A percentile compares a stretch with the other conserved stretches of the same genome.
Evolutionary conservation across 2,797 vertebrate genomes (phyloP).

Genomic region (Glossophaga mutica): DNA sequence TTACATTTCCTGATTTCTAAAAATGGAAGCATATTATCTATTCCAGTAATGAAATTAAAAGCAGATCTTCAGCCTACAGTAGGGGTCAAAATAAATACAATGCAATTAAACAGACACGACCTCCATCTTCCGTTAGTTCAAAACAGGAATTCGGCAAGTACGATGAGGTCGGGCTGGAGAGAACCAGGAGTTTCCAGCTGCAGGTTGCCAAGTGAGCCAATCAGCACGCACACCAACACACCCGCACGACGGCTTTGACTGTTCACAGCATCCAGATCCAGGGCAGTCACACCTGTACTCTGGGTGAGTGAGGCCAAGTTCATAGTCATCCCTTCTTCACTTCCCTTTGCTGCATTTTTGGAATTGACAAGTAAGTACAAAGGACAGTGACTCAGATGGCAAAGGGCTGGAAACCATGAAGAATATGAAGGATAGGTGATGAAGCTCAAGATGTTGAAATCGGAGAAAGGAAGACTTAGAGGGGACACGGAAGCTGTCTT

Average conservation of each 20-base stretch:
- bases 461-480: conserved; percentile 5
- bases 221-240: neutral
- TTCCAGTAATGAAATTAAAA: neutral
- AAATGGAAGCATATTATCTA: neutral
- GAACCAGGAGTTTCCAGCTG: neutral
- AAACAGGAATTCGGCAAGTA: neutral
- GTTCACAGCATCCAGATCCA: neutral
- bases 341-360: neutral
- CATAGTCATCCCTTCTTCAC: neutral
- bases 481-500: neutral
- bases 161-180: neutral
- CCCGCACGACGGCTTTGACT: neutral
- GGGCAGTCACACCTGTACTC: neutral
- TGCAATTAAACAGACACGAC: neutral
- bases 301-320: neutral
- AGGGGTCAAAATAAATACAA: conserved; percentile 25
- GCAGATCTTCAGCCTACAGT: neutral
- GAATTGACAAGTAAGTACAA: neutral
- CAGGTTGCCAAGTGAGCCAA: neutral
- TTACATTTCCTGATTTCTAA: neutral
- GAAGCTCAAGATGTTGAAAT: neutral
- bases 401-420: neutral
- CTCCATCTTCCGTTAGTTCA: neutral
- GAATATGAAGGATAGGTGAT: neutral
- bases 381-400: conserved; percentile 32